These are phyloP conservation scores for Coenobita brevimanus DNA, from an alignment of 1,140 invertebrate genomes.

Conservation along the genomic window DNA sequence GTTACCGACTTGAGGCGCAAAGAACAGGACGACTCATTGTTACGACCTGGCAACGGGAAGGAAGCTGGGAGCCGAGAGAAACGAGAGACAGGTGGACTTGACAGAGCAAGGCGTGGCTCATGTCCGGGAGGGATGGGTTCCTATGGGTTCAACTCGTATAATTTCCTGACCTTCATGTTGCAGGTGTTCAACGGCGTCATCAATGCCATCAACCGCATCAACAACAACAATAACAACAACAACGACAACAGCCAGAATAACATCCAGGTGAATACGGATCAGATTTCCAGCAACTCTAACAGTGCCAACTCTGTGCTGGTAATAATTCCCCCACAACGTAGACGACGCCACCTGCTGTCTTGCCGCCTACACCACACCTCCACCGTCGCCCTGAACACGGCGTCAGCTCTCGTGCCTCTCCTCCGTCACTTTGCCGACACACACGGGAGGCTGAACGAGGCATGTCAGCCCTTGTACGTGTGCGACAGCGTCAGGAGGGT, in stretches of 20 bases:
- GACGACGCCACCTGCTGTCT: neutral
- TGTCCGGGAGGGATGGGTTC: constrained; percentile 33
- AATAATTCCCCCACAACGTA: constrained; percentile 29
- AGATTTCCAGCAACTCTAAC: constrained; percentile 52
- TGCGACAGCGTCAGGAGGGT: neutral
- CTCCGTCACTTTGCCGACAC: neutral
- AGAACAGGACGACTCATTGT: too few relatives aligned
- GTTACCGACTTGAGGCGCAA: too few relatives aligned
- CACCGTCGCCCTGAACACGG: constrained; percentile 1
- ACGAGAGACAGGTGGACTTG: neutral
- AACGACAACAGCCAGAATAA: constrained; percentile 66
- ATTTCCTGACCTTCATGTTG: constrained; percentile 62
- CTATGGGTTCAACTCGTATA: constrained; percentile 67
- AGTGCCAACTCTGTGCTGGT: constrained; percentile 50
- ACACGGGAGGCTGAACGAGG: neutral
- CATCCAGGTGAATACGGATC: constrained; percentile 55
- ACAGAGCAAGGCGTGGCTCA: neutral
- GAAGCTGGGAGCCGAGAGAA: neutral
- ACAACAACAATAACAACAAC: constrained; percentile 69
- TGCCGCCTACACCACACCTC: neutral
- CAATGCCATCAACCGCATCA: constrained; percentile 66
- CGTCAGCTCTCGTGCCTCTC: constrained; percentile 7
- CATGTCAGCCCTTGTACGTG: neutral
- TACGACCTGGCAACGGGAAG: neutral
- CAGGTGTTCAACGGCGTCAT: constrained; percentile 61